Base-by-base conservation (phyloP, 2,113 vertebrate species). In the Sceloporus tristichus region DNA sequence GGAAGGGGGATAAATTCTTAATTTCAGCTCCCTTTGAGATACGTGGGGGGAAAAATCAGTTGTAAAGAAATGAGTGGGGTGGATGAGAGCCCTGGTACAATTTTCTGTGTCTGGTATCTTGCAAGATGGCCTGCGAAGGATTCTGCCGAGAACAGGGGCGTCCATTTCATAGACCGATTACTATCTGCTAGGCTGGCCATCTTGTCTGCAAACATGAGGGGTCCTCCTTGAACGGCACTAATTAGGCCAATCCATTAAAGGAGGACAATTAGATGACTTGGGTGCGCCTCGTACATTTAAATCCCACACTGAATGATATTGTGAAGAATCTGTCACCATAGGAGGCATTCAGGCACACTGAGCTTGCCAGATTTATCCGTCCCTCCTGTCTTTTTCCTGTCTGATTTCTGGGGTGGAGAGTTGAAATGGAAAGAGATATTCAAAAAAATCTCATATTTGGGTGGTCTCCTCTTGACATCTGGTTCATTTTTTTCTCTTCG, bases 121-220 rank as follows among this genome's bases (percentile, higher is more conserved):
- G 90, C 91, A 94, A 95, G 91, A 94, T 95, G 94, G 93, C 94
- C 84, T 92, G 87, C 87, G 8, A 40, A 79, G 70, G 80, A 53
- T 82, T 70, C 56, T 82, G 73, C n/a, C 5, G 53, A 21, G 81
- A 91, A 92, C 90, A 86, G 91, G 91, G 88, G 85, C 94, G 88
- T 91, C 91, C 91, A 83, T 82, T n/a, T 83, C 68, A 27, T 77
- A 53, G 66, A 27, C 16, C 21, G 27, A 23, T 54, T 40, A 2
- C 59, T 19, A 66, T 70, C 42, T 59, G 62, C 53, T 56, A 73
- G 29, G 42, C 78, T 82, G 79, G 79, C 84, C 79, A 82, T 81
- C 42, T 88, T 85, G 71, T 40, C 38, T 89, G 38, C 56, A 75
- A 59, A 82, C n/a, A 68, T 38, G 34, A 27, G 38, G 73, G 83